phyloP scores from a whole-genome alignment of 2,888 invertebrate genomes.

The Torymus texanus region DNA sequence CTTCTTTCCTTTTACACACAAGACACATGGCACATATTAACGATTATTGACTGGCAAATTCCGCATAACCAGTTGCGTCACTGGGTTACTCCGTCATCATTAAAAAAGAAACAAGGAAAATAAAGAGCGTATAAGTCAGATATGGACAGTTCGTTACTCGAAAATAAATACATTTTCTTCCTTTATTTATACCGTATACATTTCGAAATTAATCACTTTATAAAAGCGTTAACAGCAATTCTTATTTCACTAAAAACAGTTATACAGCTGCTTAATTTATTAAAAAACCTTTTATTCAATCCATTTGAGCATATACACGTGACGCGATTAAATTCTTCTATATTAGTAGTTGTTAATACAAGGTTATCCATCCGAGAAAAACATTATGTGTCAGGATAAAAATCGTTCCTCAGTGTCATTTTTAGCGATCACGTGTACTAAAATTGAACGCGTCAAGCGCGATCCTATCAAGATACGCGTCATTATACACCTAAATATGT shows the following conservation, averaged over 20 bases:
- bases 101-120: conserved; percentile 35
- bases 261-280: not conserved
- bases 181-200: conserved; percentile 1
- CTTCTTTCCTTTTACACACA: conserved; percentile 29
- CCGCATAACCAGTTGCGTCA: conserved; percentile 49
- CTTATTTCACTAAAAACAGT: not conserved
- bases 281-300: not conserved
- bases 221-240: conserved; percentile 9
- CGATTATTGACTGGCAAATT: conserved; percentile 54
- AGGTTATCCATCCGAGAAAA: not conserved
- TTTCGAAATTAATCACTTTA: not conserved
- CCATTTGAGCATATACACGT: too few relatives aligned
- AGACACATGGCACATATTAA: conserved; percentile 55
- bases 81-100: conserved; percentile 48
- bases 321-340: not conserved
- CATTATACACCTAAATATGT: too few relatives aligned
- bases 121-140: conserved; percentile 25
- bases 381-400: not conserved
- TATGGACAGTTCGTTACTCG: conserved; percentile 33
- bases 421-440: not conserved
- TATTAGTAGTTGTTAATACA: not conserved
- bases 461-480: not conserved
- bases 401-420: conserved; percentile 3
- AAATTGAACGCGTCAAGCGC: not conserved
- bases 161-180: conserved; percentile 4